These are phyloP conservation scores for Rhinichthys osculus DNA, from an alignment of 2,797 vertebrate genomes.

Conservation along the genomic window DNA sequence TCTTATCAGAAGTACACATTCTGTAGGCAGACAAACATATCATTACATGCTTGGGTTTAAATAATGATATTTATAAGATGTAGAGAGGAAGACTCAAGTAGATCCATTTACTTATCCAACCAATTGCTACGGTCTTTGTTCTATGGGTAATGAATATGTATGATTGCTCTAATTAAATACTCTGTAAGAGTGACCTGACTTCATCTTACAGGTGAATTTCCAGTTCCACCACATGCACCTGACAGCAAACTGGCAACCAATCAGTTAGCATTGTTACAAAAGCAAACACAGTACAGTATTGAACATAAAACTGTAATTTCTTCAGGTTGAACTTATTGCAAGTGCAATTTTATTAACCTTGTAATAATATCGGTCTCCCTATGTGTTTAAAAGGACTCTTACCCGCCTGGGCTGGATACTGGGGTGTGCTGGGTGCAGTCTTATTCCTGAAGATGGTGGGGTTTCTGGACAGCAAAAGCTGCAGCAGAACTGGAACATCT, in stretches of 20 bases:
- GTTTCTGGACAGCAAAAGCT: constrained; percentile 95
- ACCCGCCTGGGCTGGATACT: constrained; percentile 81
- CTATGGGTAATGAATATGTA: not conserved
- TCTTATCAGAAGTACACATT: not conserved
- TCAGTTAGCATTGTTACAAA: not conserved
- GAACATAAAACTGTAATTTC: not conserved
- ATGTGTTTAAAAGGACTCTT: constrained; percentile 48
- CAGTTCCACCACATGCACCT: not conserved
- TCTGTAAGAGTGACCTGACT: not conserved
- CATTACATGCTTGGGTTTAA: not conserved
- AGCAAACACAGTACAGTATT: not conserved
- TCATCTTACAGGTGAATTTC: not conserved
- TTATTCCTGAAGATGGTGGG: constrained; percentile 99
- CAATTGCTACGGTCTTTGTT: not conserved
- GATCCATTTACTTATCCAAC: not conserved
- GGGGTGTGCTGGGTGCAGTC: constrained; percentile 82
- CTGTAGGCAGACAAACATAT: not conserved
- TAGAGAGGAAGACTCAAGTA: not conserved
- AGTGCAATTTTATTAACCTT: not conserved
- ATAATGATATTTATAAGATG: not conserved
- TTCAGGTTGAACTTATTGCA: not conserved
- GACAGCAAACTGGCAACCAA: constrained; percentile 3
- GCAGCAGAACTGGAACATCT: constrained; percentile 94
- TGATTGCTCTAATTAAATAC: not conserved
- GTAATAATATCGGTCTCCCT: not conserved